Conservation (phyloP, 53 echinoderm and acorn worm genomes). For the Temnopleurus reevesii region DNA sequence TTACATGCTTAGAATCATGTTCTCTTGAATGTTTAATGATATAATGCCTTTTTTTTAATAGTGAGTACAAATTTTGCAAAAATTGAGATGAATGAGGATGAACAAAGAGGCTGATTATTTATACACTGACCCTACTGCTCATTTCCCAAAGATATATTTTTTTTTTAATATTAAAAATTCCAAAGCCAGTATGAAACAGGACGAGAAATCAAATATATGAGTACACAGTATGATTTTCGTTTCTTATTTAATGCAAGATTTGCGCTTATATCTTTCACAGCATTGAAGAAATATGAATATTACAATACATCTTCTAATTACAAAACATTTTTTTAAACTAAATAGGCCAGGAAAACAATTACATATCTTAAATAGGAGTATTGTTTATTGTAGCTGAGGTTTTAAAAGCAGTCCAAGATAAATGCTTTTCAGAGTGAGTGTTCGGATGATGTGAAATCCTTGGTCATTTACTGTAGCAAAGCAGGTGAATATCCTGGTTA, state of each 20-base stretch:
- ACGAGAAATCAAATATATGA: no score
- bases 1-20: no score
- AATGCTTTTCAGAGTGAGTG: background rate
- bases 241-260: conserved; percentile 45
- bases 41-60: no score
- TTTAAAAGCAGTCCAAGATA: background rate
- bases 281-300: conserved; percentile 5
- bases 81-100: no score
- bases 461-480: background rate
- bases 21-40: no score
- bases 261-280: conserved; percentile 26
- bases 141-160: no score
- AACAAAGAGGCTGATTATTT: no score
- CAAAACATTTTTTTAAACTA: background rate
- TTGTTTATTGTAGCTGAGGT: background rate
- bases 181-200: no score
- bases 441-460: background rate
- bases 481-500: background rate
- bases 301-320: conserved; percentile 45
- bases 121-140: no score
- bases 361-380: background rate
- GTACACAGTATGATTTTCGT: no score
- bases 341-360: background rate
- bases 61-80: no score
- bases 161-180: no score